Evolutionary conservation across 2,797 vertebrate genomes (phyloP).

Genomic region (Onychomys arenicola): DNA sequence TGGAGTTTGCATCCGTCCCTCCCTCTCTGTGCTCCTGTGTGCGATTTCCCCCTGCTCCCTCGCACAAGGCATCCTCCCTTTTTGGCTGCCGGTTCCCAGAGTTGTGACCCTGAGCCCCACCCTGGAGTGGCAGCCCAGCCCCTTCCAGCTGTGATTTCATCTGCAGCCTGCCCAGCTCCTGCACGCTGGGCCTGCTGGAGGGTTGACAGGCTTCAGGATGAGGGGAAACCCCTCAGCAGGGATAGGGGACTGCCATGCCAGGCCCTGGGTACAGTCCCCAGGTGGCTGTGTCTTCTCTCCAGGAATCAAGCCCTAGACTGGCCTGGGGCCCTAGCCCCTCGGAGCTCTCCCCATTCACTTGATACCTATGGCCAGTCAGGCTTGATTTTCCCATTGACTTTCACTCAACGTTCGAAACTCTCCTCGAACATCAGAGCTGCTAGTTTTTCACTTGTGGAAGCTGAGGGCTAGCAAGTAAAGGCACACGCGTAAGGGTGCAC

Average conservation of each 20-base stretch:
- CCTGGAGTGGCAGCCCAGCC: slow-evolving; percentile 83
- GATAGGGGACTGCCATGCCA: no score
- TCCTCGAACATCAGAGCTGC: not conserved
- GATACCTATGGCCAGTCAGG: not conserved
- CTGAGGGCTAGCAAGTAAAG: not conserved
- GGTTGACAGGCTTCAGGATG: not conserved
- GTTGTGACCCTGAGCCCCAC: slow-evolving; percentile 81
- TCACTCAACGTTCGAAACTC: not conserved
- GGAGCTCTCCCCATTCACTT: rapidly evolving
- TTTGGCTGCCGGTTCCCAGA: slow-evolving; percentile 76
- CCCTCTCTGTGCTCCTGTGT: slow-evolving; percentile 36
- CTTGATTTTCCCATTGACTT: not conserved
- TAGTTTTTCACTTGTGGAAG: not conserved
- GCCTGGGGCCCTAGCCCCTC: not conserved
- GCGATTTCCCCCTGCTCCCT: slow-evolving; percentile 62
- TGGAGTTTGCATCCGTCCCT: slow-evolving; percentile 74
- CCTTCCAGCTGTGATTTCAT: slow-evolving; percentile 84
- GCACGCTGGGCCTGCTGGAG: slow-evolving; percentile 48
- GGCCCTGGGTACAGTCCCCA: not conserved
- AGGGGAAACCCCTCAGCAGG: not conserved
- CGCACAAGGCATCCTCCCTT: slow-evolving; percentile 79
- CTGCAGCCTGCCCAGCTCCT: slow-evolving; percentile 66
- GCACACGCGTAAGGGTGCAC: not conserved
- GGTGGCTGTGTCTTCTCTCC: not conserved
- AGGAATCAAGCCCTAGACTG: not conserved